Conservation (phyloP, 2,113 vertebrate genomes). For the Solea solea region DNA sequence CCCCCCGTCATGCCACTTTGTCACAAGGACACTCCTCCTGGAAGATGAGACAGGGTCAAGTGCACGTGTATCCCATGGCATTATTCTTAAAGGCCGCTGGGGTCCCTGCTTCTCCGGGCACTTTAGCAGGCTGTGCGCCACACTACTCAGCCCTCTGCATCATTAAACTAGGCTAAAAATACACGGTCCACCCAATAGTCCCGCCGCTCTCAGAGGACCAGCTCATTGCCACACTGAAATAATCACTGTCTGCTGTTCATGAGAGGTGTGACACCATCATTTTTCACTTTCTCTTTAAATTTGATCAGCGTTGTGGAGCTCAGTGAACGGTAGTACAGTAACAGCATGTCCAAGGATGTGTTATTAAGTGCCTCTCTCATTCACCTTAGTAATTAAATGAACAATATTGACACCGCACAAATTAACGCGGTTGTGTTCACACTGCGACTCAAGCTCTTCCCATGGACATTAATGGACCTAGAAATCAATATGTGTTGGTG, state of each 20-base stretch:
- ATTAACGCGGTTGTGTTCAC: slow-evolving; percentile 15
- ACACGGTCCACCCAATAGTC: slow-evolving; percentile 51
- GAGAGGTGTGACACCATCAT: slow-evolving; percentile 9
- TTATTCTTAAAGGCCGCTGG: slow-evolving; percentile 50
- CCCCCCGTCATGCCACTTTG: slow-evolving; percentile 53
- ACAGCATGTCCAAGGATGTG: slow-evolving; percentile 1
- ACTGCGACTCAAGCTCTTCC: slow-evolving; percentile 22
- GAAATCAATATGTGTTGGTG: slow-evolving; percentile 45
- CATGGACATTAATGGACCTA: slow-evolving; percentile 13
- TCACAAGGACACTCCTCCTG: slow-evolving; percentile 65
- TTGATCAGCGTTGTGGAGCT: neutral
- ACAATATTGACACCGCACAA: slow-evolving; percentile 19
- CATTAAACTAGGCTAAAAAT: slow-evolving; percentile 74
- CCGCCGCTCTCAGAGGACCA: slow-evolving; percentile 35
- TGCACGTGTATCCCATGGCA: slow-evolving; percentile 48
- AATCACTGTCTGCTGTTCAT: slow-evolving; percentile 31
- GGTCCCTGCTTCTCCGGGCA: slow-evolving; percentile 42
- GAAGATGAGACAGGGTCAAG: slow-evolving; percentile 73
- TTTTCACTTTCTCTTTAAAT: slow-evolving; percentile 27
- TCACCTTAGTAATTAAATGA: slow-evolving; percentile 6
- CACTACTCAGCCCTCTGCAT: slow-evolving; percentile 55
- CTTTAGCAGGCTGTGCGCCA: slow-evolving; percentile 48
- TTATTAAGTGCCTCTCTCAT: slow-evolving; percentile 9
- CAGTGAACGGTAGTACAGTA: neutral
- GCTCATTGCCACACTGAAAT: slow-evolving; percentile 38